phyloP scores from a whole-genome alignment of 2,888 invertebrate genomes.

The Oxycera nigricornis region DNA sequence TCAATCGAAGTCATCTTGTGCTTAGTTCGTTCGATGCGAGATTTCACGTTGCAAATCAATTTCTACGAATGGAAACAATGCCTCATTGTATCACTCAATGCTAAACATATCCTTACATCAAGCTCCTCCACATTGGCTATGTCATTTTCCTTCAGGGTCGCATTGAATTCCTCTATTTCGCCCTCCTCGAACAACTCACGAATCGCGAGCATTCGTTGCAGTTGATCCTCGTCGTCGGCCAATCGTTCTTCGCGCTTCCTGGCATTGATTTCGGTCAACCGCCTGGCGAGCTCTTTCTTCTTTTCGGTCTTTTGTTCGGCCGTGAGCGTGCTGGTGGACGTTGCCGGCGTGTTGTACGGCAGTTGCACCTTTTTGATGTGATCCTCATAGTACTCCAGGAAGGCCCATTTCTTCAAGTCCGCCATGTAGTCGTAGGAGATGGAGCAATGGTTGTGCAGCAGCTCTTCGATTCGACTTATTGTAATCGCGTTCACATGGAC shows the following conservation, averaged over 20 bases:
- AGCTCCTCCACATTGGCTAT: slow-evolving; percentile 79
- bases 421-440: slow-evolving; percentile 81
- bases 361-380: slow-evolving; percentile 86
- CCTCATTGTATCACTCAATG: neutral
- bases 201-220: slow-evolving; percentile 77
- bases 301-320: slow-evolving; percentile 87
- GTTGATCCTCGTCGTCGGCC: slow-evolving; percentile 86
- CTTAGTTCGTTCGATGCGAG: slow-evolving; percentile 71
- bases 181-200: slow-evolving; percentile 80
- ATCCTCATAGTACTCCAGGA: slow-evolving; percentile 80
- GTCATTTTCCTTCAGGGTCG: slow-evolving; percentile 77
- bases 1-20: slow-evolving; percentile 75
- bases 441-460: slow-evolving; percentile 80
- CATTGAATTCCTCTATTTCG: slow-evolving; percentile 75
- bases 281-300: slow-evolving; percentile 82
- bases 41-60: slow-evolving; percentile 47
- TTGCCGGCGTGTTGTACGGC: slow-evolving; percentile 73
- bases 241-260: slow-evolving; percentile 86
- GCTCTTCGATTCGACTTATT: slow-evolving; percentile 84
- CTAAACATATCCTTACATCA: slow-evolving; percentile 67
- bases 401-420: slow-evolving; percentile 82
- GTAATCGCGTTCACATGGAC: slow-evolving; percentile 89
- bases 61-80: slow-evolving; percentile 45
- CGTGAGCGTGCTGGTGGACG: slow-evolving; percentile 55
- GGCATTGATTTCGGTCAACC: slow-evolving; percentile 88